Evolutionary conservation across 1,140 invertebrate genomes (phyloP), one percentile per base, ranked within the genome.

Genomic region (Triops cancriformis): DNA sequence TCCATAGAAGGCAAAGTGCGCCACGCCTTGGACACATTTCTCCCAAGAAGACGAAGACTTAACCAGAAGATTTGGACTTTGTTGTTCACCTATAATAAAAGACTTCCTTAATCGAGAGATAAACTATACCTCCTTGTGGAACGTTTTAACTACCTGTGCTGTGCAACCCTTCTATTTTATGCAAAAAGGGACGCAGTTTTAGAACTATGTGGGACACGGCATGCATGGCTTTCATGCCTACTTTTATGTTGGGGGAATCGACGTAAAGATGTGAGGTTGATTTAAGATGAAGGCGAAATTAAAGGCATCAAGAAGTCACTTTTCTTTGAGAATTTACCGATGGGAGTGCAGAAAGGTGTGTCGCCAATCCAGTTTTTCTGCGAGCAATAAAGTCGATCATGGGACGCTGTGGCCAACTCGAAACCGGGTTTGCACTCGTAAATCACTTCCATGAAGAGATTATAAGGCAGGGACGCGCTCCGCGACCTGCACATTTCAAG

Each of bases 391-490:
- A 78, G 77, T 23, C 77, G 72, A 45, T 78, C 77, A 41, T 73
- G 77, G 43, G 72, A 73, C 28, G 12, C 27, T 42, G 72, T 42
- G 10, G 73, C 77, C 77, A 78, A 73, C 73, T 73, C 31, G 26
- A 74, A 78, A 42, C n/a, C 77, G 23, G 64, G 72, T 76, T 78
- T 42, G 73, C 77, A 78, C 28, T 78, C 77, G 77, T 73, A 78
- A 26, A 78, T 78, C 77, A 78, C 77, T 42, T 78, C 77, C 64
- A 73, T 73, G 64, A 73, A 73, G n/a, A 78, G 77, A 73, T 78
- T 78, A 45, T 73, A 78, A 37, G 77, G 77, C 72, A 73, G 26
- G 23, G 73, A 45, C 73, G 77, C 27, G 12, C 72, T 74, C 51
- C 77, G 72, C n/a, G 73, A 74, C 77, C 77, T 78, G 27, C n/a